Evolutionary conservation across 2,888 invertebrate species (phyloP).

Genomic region (Scrobipalpa costella): DNA sequence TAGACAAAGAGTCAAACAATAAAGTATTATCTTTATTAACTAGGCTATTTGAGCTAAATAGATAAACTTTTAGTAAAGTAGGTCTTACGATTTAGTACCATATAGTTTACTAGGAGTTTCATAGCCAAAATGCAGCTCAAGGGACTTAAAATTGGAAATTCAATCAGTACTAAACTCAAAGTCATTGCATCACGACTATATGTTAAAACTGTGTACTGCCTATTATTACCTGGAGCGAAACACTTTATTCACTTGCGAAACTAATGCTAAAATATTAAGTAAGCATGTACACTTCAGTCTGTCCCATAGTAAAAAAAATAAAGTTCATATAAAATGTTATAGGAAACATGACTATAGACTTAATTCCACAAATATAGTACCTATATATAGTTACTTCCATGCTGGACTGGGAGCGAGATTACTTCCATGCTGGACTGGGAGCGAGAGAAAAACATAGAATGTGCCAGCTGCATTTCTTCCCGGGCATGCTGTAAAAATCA

Average conservation of each 20-base stretch:
- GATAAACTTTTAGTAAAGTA: neutral
- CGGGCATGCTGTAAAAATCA: no score
- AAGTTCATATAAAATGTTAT: no score
- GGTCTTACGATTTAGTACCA: slow-evolving; percentile 1
- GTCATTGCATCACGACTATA: slow-evolving; percentile 50
- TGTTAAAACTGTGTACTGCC: slow-evolving; percentile 43
- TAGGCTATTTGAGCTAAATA: neutral
- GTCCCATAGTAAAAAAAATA: no score
- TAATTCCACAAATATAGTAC: no score
- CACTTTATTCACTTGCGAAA: neutral
- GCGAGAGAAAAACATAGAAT: no score
- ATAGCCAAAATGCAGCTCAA: slow-evolving; percentile 18
- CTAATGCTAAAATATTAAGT: neutral
- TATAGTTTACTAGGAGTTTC: slow-evolving; percentile 1
- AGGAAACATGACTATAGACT: no score
- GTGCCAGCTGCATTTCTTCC: no score
- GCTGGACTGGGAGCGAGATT: no score
- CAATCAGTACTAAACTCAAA: slow-evolving; percentile 50
- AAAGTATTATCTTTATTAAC: neutral
- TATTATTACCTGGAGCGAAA: neutral
- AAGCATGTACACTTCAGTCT: neutral
- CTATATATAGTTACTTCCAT: no score
- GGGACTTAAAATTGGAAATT: slow-evolving; percentile 54
- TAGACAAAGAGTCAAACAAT: neutral
- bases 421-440: no score